Base-by-base conservation (phyloP, 92 coral and sea anemone species). In the Porites rus region DNA sequence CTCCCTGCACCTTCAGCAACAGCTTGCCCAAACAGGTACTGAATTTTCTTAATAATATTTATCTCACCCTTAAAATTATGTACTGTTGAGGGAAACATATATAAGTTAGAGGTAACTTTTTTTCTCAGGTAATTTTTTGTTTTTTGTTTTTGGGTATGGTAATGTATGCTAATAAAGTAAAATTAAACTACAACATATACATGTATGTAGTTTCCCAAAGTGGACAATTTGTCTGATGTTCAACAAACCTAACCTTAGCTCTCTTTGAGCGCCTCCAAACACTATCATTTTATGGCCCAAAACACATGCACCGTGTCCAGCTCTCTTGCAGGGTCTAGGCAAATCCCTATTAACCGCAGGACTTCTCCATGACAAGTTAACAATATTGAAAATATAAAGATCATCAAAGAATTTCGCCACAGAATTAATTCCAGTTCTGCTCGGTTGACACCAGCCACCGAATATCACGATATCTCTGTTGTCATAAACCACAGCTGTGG, bases 201-300 rank as follows among this genome's bases (percentile, higher is more conserved):
- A 56, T 56, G 61, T 10, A 10, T 56, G 61, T 56, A 10, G 16
- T 56, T 8, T 56, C 13, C 11, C 4, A 14, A 56, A 56, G 16
- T 56, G 16, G 4, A 14, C 3, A 56, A 56, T 10, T 56, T 10
- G 61, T 12, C 61, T 56, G 61, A 9, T 2, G 8, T 56, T 56
- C 11, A 56, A 9, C 61, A 56, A 9, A 14, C 68, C 93, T 91
- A 65, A 96, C 99, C 99, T 92, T 76, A 92, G 87, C 77, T 93
- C 91, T 65, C 99, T 93, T 75, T 96, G 99, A 65, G 99, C 99
- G n/a, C 99, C 99, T 43, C 99, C 99, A 87, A 95, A 95, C 56
- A 96, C 91, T 28, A 96, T 82, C 99, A 96, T 96, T 52, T 74
- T 94, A 66, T 92, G 89, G 19, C 86, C 94, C 66, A 95, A 85